Evolutionary conservation across 2,888 invertebrate species (phyloP), one percentile per base, ranked within the genome.

Genomic region (Volucella inanis): DNA sequence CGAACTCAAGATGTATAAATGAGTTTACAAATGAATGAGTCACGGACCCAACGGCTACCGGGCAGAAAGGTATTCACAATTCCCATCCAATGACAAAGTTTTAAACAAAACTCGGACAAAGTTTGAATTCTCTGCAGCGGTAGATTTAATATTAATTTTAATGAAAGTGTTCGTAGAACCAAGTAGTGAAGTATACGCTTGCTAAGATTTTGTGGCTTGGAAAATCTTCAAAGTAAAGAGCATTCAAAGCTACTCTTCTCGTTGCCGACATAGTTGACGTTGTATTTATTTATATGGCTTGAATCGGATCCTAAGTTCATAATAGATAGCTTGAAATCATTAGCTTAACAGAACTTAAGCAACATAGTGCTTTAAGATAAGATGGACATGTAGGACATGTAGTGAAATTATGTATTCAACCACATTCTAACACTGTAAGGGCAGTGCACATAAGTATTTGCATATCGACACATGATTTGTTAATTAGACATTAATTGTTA

Each of bases 81-180:
- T 10, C 47, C 3, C 14, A 18, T 49, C 39, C 50, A 62, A 64
- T 55, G 74, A 74, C 54, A 74, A 64, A 64, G 74, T 74, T 74
- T 64, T 8, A 22, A 64, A 14, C 14, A 54, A 38, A 45, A 74
- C 55, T 74, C 22, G 54, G 52, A 38, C 10, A 62, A 61, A 74
- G 64, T 74, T 74, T 55, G 22, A 15, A 18, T 52, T 18, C 54
- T 31, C 64, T 50, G 11, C 43, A 52, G 50, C 11, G 64, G 47
- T 62, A 22, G 41, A 64, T 74, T 55, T 47, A 64, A 55, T 74
- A 74, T 74, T 74, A 55, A 74, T 74, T 22, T 43, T 62, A 52
- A 72, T 61, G 43, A 43, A 22, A 31, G 52, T 72, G 41, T 54
- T 31, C 31, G 31, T 6, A 31, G 31, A 45, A 38, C 31, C 9